Evolutionary conservation across 2,797 vertebrate species (phyloP).

Genomic region (Tapirus indicus): DNA sequence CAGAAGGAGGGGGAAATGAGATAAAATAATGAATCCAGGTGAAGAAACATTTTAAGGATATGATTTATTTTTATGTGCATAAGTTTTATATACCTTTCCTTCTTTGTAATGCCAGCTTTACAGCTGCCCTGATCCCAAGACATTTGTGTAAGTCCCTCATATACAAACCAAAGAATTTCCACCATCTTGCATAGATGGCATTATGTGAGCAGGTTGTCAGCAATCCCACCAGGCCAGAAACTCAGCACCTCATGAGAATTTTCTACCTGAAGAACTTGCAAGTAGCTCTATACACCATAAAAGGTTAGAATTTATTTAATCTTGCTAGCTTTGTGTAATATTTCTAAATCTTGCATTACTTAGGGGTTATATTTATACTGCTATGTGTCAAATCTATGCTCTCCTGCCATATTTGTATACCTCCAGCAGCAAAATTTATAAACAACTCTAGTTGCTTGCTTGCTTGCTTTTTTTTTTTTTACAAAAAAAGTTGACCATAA

Average conservation of each 20-base stretch:
- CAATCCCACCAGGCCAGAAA: neutral
- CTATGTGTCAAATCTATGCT: neutral
- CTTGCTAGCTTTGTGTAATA: neutral
- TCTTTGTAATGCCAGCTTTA: neutral
- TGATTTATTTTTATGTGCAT: neutral
- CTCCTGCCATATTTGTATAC: neutral
- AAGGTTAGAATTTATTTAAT: neutral
- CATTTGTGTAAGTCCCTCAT: neutral
- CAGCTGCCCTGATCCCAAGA: neutral
- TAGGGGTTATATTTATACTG: neutral
- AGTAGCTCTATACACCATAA: neutral
- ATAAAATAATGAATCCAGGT: neutral
- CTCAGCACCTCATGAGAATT: neutral
- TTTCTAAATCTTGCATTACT: conserved; percentile 7
- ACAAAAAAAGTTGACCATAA: neutral
- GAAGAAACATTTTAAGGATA: neutral
- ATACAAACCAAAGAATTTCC: neutral
- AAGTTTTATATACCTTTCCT: neutral
- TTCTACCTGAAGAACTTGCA: neutral
- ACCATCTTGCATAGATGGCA: neutral
- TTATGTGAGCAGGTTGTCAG: neutral
- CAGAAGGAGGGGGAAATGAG: neutral
- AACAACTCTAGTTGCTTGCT: neutral
- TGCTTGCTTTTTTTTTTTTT: neutral
- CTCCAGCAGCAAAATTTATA: neutral